Conservation (phyloP, 2,888 invertebrate species). For the Drosophila parthenogenetica region DNA sequence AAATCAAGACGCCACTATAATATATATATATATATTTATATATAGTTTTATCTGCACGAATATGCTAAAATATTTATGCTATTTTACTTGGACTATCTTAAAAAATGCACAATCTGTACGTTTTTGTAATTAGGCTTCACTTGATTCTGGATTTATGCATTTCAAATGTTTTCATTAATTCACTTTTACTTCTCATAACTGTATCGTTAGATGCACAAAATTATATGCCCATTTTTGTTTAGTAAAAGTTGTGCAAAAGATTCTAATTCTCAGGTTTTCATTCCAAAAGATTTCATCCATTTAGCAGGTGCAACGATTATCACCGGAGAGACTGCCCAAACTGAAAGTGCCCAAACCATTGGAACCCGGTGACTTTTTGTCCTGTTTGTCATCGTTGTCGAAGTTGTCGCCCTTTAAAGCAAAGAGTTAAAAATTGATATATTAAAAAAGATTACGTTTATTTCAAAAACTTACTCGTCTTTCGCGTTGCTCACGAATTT, state of each 20-base stretch:
- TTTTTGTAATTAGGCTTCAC: constrained; percentile 34
- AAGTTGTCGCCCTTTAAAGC: constrained; percentile 85
- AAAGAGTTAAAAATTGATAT: neutral
- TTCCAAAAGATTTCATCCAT: neutral
- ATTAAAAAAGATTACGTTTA: neutral
- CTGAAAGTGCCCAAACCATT: constrained; percentile 85
- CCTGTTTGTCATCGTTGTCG: constrained; percentile 85
- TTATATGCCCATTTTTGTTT: constrained; percentile 31
- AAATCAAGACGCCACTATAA: constrained; percentile 62
- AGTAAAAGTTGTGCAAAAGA: constrained; percentile 57
- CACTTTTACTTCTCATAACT: constrained; percentile 16
- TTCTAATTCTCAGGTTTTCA: constrained; percentile 46
- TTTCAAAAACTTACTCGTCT: constrained; percentile 89
- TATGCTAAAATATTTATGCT: constrained; percentile 77
- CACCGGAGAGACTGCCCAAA: constrained; percentile 84
- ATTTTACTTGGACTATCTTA: constrained; percentile 74
- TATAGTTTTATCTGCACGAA: constrained; percentile 60
- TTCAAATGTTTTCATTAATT: constrained; percentile 53
- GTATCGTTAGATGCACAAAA: constrained; percentile 39
- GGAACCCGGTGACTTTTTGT: constrained; percentile 84
- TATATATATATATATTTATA: constrained; percentile 41
- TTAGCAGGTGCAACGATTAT: constrained; percentile 85
- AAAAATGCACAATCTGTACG: constrained; percentile 80
- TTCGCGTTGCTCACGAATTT: constrained; percentile 92
- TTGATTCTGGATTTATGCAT: constrained; percentile 43